Base-by-base conservation (phyloP, 2,797 vertebrate species). In the Sebastes umbrosus region DNA sequence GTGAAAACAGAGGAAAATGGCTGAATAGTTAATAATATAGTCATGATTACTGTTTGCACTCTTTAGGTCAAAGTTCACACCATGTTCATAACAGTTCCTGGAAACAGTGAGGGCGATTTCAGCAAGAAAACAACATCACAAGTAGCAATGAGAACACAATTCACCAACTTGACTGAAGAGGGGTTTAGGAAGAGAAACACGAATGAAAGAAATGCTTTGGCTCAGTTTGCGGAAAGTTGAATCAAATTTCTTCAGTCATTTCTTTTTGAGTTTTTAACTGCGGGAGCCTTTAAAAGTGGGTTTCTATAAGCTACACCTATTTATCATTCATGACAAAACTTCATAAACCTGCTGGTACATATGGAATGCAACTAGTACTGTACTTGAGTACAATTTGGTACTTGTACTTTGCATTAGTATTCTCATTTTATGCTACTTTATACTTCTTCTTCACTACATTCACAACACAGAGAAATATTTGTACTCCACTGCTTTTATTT, bases 31-130 rank as follows among this genome's bases (percentile, higher is more conserved):
- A 22, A 73, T 29, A 50, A 67, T 65, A 20, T 13, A 13, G 25
- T n/a, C 16, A 14, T 31, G 8, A 18, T 71, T 34, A 16, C 24
- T 62, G 62, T 74, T 72, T 34, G 20, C 12, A 54, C n/a, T 71
- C n/a, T 77, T 67, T 72, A 24, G 77, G 72, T 70, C 66, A 84
- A 69, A 84, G 75, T 73, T 89, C 66, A 72, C 20, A 4, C 14
- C 24, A 13, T 60, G 55, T 43, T 22, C 69, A 34, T 18, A 27
- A 76, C 74, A 29, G 39, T 58, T 73, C 54, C 22, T 75, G 8
- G 27, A 34, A 62, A 69, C 31, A 36, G 10, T 66, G 10, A 60
- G 58, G 11, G 22, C 10, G 3, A 58, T 43, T 62, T 75, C 39
- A 80, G 31, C 36, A 46, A 75, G 29, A 32, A 58, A 29, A 54